These are phyloP conservation scores for Mycteria americana DNA, from an alignment of 2,797 vertebrate species.

Conservation along the genomic window DNA sequence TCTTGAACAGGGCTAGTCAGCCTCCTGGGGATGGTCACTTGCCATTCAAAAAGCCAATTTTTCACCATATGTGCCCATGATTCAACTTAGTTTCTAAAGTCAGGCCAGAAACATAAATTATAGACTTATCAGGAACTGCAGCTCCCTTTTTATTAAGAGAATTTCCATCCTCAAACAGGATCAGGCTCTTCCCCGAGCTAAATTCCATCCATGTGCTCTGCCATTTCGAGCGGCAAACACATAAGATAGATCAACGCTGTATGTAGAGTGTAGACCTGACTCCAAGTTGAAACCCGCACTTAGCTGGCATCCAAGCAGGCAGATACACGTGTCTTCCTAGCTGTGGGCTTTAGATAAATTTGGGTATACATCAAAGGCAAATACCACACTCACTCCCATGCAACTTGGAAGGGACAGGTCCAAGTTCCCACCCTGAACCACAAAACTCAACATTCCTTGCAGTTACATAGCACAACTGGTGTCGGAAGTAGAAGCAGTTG, in stretches of 20 bases:
- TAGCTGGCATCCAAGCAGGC: background rate
- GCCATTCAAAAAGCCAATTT: background rate
- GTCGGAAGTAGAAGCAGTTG: background rate
- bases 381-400: fast-evolving
- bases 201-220: background rate
- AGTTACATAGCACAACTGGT: background rate
- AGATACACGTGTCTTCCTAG: background rate
- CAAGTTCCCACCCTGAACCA: background rate
- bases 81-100: background rate
- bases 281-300: background rate
- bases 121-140: background rate
- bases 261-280: background rate
- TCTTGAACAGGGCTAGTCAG: background rate
- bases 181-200: background rate
- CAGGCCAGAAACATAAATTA: background rate
- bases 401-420: background rate
- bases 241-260: fast-evolving
- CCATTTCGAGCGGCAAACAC: background rate
- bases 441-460: background rate
- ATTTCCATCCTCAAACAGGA: background rate
- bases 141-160: background rate
- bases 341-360: background rate
- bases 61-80: background rate
- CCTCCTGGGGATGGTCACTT: background rate
- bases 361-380: background rate